Evolutionary conservation across 2,797 vertebrate genomes (phyloP).

Genomic region (Telmatherina bonti): DNA sequence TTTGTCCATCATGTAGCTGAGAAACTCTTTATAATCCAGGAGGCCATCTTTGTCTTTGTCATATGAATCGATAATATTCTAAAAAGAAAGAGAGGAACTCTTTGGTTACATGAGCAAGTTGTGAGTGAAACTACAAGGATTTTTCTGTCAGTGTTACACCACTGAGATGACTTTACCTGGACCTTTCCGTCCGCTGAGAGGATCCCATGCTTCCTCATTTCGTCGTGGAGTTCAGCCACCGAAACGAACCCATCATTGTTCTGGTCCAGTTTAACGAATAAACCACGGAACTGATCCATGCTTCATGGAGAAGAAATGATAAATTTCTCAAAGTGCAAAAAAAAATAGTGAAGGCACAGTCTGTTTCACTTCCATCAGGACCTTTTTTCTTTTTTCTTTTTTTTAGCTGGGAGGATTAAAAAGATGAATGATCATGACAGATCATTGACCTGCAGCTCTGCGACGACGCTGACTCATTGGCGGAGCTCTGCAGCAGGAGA

Average conservation of each 20-base stretch:
- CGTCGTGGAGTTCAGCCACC: conserved; percentile 75
- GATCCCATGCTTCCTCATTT: conserved; percentile 83
- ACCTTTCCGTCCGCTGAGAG: conserved; percentile 71
- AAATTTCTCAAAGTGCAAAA: background rate
- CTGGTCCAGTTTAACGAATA: conserved; percentile 82
- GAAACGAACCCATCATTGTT: conserved; percentile 82
- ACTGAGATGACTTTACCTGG: conserved; percentile 65
- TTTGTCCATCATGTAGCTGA: conserved; percentile 82
- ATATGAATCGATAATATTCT: conserved; percentile 78
- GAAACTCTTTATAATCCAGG: conserved; percentile 83
- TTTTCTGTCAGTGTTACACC: background rate
- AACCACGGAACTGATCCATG: conserved; percentile 80
- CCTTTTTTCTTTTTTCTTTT: too few species aligned
- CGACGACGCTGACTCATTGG: conserved; percentile 71
- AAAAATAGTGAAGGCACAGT: background rate
- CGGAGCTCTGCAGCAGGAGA: conserved; percentile 22
- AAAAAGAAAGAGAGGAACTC: background rate
- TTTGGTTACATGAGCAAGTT: background rate
- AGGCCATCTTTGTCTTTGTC: conserved; percentile 79
- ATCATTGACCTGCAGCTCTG: conserved; percentile 44
- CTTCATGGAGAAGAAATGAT: background rate
- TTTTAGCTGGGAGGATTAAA: background rate
- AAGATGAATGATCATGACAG: conserved; percentile 3
- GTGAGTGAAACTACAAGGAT: accelerated
- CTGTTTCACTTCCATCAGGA: background rate